Percentiles rank a stretch among this genome's conserved stretches.
Conservation (phyloP, 2,888 invertebrate species). For the Petrophora chlorosata region DNA sequence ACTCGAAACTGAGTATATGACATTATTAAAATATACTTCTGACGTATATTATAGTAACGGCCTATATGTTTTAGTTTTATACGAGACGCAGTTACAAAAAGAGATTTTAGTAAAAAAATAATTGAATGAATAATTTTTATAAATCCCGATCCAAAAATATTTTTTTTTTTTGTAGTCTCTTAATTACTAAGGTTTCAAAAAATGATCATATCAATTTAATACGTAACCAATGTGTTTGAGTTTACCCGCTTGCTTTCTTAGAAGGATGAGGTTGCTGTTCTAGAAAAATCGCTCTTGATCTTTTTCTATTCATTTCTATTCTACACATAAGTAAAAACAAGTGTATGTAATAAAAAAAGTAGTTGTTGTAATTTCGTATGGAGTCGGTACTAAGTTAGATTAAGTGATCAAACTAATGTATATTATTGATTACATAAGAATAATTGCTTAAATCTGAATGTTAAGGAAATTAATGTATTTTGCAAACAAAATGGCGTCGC, state of each 20-base stretch:
- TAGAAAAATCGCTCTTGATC: constrained; percentile 47
- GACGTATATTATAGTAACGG: constrained; percentile 7
- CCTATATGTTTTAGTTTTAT: constrained; percentile 23
- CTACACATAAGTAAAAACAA: constrained; percentile 52
- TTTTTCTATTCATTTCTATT: constrained; percentile 64
- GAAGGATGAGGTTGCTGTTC: constrained; percentile 41
- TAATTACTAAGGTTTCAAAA: constrained; percentile 63
- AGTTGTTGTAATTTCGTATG: constrained; percentile 77
- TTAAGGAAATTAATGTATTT: constrained; percentile 18
- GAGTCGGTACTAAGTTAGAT: constrained; percentile 62
- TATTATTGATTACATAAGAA: constrained; percentile 58
- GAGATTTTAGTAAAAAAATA: not conserved
- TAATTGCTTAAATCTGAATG: constrained; percentile 53
- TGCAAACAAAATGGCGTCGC: constrained; percentile 26
- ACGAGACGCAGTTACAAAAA: constrained; percentile 1
- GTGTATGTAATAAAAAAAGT: constrained; percentile 70
- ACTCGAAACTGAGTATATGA: not conserved
- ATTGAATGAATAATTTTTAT: constrained; percentile 18
- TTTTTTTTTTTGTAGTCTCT: constrained; percentile 60
- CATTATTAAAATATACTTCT: constrained; percentile 1
- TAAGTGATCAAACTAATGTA: constrained; percentile 69
- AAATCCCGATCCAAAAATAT: constrained; percentile 39
- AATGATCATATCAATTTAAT: constrained; percentile 82
- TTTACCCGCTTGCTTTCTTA: constrained; percentile 70
- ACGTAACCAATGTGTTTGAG: constrained; percentile 67